phyloP scores from a whole-genome alignment of 2,888 invertebrate genomes.

The Epinotia demarniana region DNA sequence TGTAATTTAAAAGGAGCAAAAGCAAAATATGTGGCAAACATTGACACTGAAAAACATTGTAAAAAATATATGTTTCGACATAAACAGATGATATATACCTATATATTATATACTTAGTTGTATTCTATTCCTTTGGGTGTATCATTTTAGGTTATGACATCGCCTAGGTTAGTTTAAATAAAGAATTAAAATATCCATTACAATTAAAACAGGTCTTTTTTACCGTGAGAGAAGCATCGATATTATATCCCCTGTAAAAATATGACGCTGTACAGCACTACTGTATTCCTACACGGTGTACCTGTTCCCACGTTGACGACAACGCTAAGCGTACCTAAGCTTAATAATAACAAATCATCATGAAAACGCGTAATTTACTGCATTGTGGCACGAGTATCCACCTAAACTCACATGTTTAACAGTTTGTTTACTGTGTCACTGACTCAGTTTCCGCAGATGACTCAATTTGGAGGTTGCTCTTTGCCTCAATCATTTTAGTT shows the following conservation, averaged over 20 bases:
- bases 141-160: no score
- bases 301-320: slow-evolving; percentile 4
- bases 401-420: slow-evolving; percentile 11
- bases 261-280: background rate
- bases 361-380: slow-evolving; percentile 3
- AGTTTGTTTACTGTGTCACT: slow-evolving; percentile 7
- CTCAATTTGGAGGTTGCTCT: slow-evolving; percentile 21
- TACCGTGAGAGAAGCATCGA: no score
- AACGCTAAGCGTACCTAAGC: background rate
- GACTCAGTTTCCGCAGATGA: slow-evolving; percentile 29
- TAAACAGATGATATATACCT: no score
- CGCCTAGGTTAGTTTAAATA: background rate
- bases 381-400: background rate
- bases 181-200: background rate
- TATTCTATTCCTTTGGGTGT: no score
- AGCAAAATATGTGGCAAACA: no score
- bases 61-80: no score
- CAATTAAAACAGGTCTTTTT: background rate
- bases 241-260: background rate
- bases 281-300: background rate
- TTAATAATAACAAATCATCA: background rate
- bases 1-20: no score
- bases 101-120: no score
- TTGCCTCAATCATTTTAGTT: slow-evolving; percentile 16
- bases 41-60: no score